Percentiles rank a stretch among this genome's conserved stretches.
Conservation (phyloP, 1,140 invertebrate genomes). For the Lasaia peninsularis region DNA sequence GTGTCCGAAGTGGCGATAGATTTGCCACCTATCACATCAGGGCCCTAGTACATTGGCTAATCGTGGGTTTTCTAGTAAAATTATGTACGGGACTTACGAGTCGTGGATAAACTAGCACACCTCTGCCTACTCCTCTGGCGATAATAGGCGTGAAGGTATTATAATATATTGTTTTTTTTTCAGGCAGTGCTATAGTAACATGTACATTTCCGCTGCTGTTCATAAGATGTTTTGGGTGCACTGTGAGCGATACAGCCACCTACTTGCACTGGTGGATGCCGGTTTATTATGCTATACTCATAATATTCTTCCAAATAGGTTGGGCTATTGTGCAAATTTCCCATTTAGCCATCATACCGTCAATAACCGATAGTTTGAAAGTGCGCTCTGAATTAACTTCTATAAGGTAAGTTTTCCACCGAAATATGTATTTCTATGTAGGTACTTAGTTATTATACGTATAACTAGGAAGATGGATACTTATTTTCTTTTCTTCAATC, state of each 20-base stretch:
- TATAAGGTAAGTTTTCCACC: conserved; percentile 79
- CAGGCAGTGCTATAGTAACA: conserved; percentile 54
- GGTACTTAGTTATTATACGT: no score
- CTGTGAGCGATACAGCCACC: conserved; percentile 42
- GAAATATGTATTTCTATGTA: not conserved
- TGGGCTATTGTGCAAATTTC: conserved; percentile 95
- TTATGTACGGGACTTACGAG: no score
- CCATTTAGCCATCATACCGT: conserved; percentile 92
- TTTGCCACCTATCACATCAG: no score
- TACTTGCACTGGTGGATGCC: conserved; percentile 78
- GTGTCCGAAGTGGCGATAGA: no score
- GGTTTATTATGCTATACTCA: conserved; percentile 86
- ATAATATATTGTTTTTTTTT: conserved; percentile 16
- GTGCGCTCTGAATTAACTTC: conserved; percentile 88
- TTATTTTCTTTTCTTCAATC: no score
- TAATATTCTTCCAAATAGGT: conserved; percentile 92
- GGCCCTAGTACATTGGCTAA: no score
- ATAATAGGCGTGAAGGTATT: no score
- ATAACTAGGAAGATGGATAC: no score
- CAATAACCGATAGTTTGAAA: conserved; percentile 82
- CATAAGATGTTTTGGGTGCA: conserved; percentile 82
- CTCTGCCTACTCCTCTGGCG: no score
- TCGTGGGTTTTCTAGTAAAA: no score
- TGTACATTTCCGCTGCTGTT: conserved; percentile 89
- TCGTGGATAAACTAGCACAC: no score